Conservation (phyloP, 2,888 invertebrate species). For the Cryptocheilus praepositus region DNA sequence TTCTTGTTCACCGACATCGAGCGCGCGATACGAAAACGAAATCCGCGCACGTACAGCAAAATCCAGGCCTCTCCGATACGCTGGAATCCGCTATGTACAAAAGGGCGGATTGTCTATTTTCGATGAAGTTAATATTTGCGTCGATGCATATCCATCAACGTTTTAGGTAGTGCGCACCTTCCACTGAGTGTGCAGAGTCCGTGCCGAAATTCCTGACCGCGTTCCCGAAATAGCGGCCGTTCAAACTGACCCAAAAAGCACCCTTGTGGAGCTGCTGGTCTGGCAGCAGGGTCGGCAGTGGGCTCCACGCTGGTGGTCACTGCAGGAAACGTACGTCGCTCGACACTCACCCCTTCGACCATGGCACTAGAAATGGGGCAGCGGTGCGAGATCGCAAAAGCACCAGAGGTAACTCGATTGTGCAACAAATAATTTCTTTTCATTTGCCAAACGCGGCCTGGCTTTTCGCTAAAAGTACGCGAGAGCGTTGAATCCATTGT, state of each 20-base stretch:
- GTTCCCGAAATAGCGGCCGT: background rate
- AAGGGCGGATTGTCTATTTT: too few relatives aligned
- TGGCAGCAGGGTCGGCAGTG: background rate
- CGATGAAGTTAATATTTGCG: too few relatives aligned
- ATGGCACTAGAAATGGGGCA: too few relatives aligned
- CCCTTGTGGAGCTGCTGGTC: background rate
- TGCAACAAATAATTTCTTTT: conserved; percentile 18
- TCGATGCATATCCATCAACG: too few relatives aligned
- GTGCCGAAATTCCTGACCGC: conserved; percentile 3
- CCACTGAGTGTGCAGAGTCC: background rate
- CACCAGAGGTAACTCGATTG: conserved; percentile 7
- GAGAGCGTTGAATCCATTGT: too few relatives aligned
- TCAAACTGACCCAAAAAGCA: conserved; percentile 8
- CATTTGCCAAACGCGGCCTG: background rate
- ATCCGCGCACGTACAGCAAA: too few relatives aligned
- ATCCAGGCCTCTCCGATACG: too few relatives aligned
- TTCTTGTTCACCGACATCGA: too few relatives aligned
- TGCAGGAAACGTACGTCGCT: conserved; percentile 1
- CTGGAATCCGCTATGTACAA: too few relatives aligned
- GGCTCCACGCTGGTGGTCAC: background rate
- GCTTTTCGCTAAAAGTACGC: background rate
- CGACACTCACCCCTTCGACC: background rate
- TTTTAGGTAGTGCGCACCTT: too few relatives aligned
- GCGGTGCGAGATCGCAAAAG: background rate
- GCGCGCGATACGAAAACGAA: too few relatives aligned